Evolutionary conservation across 1,140 invertebrate genomes (phyloP).

Genomic region (Prorops nasuta): DNA sequence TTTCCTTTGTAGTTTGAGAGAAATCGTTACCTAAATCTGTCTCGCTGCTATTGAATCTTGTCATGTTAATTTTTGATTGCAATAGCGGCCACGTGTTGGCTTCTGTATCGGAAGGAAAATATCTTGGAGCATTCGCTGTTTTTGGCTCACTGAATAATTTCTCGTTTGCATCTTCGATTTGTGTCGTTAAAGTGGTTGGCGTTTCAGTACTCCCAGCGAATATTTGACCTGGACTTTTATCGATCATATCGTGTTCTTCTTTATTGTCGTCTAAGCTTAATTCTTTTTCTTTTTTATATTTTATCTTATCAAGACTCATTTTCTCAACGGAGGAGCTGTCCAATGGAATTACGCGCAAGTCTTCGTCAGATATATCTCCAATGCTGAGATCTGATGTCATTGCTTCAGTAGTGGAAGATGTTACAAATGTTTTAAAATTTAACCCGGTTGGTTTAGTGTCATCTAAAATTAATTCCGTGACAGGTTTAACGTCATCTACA

Average conservation of each 20-base stretch:
- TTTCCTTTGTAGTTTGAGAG: background rate
- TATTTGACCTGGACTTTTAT: background rate
- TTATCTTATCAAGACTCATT: constrained; percentile 24
- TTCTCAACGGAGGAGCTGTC: constrained; percentile 25
- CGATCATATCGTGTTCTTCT: constrained; percentile 4
- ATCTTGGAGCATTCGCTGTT: background rate
- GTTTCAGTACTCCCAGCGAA: too few relatives aligned
- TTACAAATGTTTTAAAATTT: constrained; percentile 31
- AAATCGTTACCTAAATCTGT: background rate
- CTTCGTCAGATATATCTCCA: constrained; percentile 34
- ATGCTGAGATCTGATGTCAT: background rate
- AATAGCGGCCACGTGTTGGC: constrained; percentile 15
- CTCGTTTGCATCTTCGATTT: constrained; percentile 9
- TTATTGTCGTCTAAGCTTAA: constrained; percentile 22
- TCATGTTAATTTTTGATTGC: constrained; percentile 15
- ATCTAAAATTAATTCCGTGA: constrained; percentile 44
- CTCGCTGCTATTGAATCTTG: background rate
- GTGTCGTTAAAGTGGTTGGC: too few relatives aligned
- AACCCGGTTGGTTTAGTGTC: constrained; percentile 36
- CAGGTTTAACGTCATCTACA: constrained; percentile 43
- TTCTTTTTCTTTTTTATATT: constrained; percentile 36
- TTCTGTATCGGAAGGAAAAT: constrained; percentile 2
- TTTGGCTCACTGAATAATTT: background rate
- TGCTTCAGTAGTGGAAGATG: constrained; percentile 27
- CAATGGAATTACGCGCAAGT: constrained; percentile 44